Evolutionary conservation across 2,888 invertebrate species (phyloP), one percentile per base, ranked within the genome.

Genomic region (Phyllotreta cruciferae): DNA sequence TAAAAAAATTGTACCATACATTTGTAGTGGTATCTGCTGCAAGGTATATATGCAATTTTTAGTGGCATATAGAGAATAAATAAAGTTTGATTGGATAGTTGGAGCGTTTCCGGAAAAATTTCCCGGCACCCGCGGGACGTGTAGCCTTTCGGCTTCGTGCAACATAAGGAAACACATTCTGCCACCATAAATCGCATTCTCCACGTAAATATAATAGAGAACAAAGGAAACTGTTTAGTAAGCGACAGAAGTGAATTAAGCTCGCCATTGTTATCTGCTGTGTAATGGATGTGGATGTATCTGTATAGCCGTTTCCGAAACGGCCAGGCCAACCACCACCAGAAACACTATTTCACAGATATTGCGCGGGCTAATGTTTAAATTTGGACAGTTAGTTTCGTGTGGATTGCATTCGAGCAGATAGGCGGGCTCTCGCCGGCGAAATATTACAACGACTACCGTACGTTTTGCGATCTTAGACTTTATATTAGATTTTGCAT

Each of bases 221-320:
- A 77, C 77, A 78, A 79, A 79, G 78, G 79, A 78, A 77, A 77
- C 79, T 78, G 78, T 78, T 78, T 78, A 77, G 76, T 74, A 73
- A 72, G 75, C 75, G 77, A 77, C 77, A 78, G 75, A 77, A 78
- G 77, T 78, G 77, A 78, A 79, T 79, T 79, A 79, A 79, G 77
- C 76, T 74, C 70, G 73, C 75, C 73, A 79, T 79, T 78, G 79
- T 79, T 79, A 79, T 78, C 79, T 78, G 76, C 74, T 76, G 76
- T 76, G 78, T 77, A 78, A 78, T 78, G 77, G 78, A 78, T 78
- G 77, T 75, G 77, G 76, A 77, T 78, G 74, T 76, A 76, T 76
- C 76, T 74, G 73, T 74, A 72, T 72, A 61, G 61, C 37, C 70
- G 74, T 74, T 79, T 79, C 79, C 77, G 75, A 71, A 71, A 67